Evolutionary conservation across 1,140 invertebrate genomes (phyloP).

Genomic region (Aricia agestis): DNA sequence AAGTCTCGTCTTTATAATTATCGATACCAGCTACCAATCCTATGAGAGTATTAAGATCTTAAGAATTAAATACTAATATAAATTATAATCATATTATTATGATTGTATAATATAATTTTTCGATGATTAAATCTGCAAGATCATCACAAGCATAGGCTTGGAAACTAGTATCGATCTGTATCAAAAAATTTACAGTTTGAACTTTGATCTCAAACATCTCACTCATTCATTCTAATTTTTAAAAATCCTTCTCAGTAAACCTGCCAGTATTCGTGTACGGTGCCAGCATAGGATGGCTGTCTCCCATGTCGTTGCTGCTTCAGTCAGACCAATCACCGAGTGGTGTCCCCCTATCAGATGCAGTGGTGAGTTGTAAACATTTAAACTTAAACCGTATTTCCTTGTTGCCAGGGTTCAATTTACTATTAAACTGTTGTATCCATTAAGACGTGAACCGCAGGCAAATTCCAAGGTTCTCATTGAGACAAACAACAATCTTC

Average conservation of each 20-base stretch:
- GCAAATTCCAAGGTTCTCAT: background rate
- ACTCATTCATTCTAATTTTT: background rate
- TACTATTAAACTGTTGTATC: background rate
- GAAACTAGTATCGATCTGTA: too few relatives aligned
- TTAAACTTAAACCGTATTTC: constrained; percentile 4
- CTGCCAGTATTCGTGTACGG: constrained; percentile 54
- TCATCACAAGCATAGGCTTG: too few relatives aligned
- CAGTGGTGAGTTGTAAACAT: constrained; percentile 36
- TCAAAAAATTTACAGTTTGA: too few relatives aligned
- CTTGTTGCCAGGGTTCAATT: background rate
- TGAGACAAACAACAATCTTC: background rate
- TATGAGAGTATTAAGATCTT: too few relatives aligned
- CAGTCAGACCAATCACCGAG: constrained; percentile 49
- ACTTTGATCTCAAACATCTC: too few relatives aligned
- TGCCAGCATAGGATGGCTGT: constrained; percentile 55
- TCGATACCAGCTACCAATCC: too few relatives aligned
- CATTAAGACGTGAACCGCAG: background rate
- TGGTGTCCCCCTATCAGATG: constrained; percentile 40
- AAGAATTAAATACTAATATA: too few relatives aligned
- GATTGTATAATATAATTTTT: too few relatives aligned
- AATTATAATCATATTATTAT: too few relatives aligned
- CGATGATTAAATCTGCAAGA: too few relatives aligned
- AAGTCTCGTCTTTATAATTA: too few relatives aligned
- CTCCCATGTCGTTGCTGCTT: constrained; percentile 50
- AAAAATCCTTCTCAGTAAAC: constrained; percentile 39